Base-by-base conservation (phyloP, 2,888 invertebrate genomes). In the Lochmaea capreae region DNA sequence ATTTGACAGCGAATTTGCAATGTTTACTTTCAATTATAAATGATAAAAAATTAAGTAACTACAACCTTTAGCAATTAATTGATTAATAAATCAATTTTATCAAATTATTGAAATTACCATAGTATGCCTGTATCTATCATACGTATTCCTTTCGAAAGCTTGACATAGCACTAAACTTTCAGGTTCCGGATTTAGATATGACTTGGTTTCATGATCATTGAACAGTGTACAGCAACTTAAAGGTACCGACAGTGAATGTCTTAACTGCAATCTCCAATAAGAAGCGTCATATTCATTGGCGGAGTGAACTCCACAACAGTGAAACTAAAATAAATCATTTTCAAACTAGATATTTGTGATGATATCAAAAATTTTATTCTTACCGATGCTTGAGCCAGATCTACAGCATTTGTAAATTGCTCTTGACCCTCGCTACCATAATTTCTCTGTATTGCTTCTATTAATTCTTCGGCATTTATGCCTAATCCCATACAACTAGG, bases 281-380 rank as follows among this genome's bases (percentile, higher is more conserved):
- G 95, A 94, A 79, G 93, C 93, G 82, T 94, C 94, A 86, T 94
- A 95, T 88, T 95, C 95, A 75, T 91, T 91, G 9, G 93, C 93
- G 80, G 92, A 92, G 65, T 91, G 90, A 86, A 95, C 93, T 39
- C 95, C 95, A 85, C 95, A 95, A 83, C 95, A 95, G 72, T 92
- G 90, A 84, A 95, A 91, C 94, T 94, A 85, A 39, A 88, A 86
- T 57, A 33, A 61, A 61, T 59, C 14, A n/a, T n/a, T n/a, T n/a
- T n/a, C n/a, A n/a, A n/a, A n/a, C n/a, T n/a, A 54, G 9, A 54
- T 9, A 22, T 43, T 58, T 58, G 0, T 58, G 52, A n/a, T 54
- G 12, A 58, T 26, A 6, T 14, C 0, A 5, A 39, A 3, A 6
- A 8, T 49, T 18, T 16, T 18, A 8, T 54, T 71, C 73, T 77